Conservation (phyloP, 1,140 invertebrate species). For the Drosophila fuyamai region DNA sequence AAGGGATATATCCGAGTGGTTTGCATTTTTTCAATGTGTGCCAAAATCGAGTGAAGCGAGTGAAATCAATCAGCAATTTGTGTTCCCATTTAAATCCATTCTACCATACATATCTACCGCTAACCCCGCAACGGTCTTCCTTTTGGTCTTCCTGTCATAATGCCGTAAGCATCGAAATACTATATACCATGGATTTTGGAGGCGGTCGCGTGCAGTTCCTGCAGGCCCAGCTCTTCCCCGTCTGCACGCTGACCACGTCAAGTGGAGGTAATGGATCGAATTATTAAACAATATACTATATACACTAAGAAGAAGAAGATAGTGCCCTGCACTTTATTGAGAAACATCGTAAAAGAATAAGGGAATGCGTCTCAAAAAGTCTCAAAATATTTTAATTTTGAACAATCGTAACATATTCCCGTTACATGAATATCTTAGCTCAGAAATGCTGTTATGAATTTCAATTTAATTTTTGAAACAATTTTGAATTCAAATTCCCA, state of each 20-base stretch:
- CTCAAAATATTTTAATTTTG: too few species aligned
- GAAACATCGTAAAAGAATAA: too few species aligned
- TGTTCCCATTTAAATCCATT: constrained; percentile 10
- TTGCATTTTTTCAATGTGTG: constrained; percentile 45
- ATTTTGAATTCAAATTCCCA: too few species aligned
- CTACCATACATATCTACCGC: not conserved
- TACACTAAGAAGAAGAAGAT: not conserved
- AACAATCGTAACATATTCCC: too few species aligned
- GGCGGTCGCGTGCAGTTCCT: constrained; percentile 85
- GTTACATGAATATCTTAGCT: too few species aligned
- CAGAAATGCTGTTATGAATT: too few species aligned
- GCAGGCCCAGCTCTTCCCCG: constrained; percentile 86
- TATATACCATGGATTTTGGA: constrained; percentile 59
- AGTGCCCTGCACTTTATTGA: not conserved
- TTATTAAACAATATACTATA: not conserved
- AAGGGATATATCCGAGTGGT: constrained; percentile 18
- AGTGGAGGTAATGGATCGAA: constrained; percentile 68
- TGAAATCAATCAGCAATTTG: constrained; percentile 34
- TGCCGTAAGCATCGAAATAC: constrained; percentile 27
- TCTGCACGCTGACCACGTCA: constrained; percentile 79
- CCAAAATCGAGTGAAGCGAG: constrained; percentile 39
- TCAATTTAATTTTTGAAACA: too few species aligned
- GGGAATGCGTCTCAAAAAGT: too few species aligned
- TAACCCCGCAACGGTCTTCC: not conserved
- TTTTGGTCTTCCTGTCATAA: constrained; percentile 6